A percentile compares a stretch with the other conserved stretches of the same genome.
phyloP scores from a whole-genome alignment of 2,113 vertebrate genomes.

The Salminus brasiliensis region DNA sequence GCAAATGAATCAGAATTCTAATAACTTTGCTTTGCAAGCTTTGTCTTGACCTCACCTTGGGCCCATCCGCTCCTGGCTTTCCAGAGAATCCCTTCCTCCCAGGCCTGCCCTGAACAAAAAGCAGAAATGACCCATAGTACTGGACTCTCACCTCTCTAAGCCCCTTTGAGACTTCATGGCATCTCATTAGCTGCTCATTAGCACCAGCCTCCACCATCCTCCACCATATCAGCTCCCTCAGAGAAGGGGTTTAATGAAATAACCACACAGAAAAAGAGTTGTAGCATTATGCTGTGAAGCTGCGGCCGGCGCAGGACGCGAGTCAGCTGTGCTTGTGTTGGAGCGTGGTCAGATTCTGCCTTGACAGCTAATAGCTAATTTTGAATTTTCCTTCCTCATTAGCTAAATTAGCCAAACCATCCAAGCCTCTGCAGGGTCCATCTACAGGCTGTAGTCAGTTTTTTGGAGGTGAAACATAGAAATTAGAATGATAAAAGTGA shows the following conservation, averaged over 20 bases:
- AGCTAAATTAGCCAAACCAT: constrained; percentile 17
- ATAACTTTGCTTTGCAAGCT: not conserved
- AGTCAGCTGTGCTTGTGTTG: constrained; percentile 32
- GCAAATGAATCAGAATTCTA: not conserved
- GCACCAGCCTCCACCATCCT: constrained; percentile 27
- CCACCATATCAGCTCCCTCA: constrained; percentile 24
- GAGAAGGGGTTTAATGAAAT: constrained; percentile 23
- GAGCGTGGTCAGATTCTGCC: constrained; percentile 1
- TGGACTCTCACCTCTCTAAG: constrained; percentile 41
- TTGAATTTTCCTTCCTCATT: constrained; percentile 18
- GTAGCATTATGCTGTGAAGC: not conserved
- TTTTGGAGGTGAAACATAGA: not conserved
- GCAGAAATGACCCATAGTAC: constrained; percentile 65
- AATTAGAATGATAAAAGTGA: not conserved
- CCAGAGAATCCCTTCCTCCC: constrained; percentile 91
- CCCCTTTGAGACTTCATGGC: not conserved
- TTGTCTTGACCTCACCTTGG: constrained; percentile 82
- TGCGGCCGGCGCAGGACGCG: not conserved
- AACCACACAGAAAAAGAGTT: not conserved
- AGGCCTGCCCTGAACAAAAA: constrained; percentile 87
- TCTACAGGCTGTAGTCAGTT: constrained; percentile 4
- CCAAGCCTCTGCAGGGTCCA: constrained; percentile 2
- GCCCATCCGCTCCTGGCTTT: constrained; percentile 84
- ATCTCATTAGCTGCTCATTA: constrained; percentile 34
- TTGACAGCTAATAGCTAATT: constrained; percentile 20